Percentiles rank a stretch among this genome's conserved stretches.
phyloP scores from a whole-genome alignment of 1,140 invertebrate genomes.

The Galleria mellonella region DNA sequence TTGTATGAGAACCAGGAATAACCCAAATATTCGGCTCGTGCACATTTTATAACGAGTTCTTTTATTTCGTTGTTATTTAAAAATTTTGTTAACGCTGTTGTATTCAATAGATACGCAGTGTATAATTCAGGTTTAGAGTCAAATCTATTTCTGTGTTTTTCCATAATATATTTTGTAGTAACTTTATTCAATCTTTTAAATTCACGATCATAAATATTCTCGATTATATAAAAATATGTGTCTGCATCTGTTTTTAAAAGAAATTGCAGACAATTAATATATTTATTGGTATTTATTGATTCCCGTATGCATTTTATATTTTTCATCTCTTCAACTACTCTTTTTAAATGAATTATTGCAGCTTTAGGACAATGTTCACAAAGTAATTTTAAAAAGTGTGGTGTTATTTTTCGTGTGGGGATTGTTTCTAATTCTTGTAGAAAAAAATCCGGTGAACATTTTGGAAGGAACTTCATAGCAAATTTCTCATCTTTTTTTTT shows the following conservation, averaged over 20 bases:
- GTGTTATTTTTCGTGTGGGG: constrained; percentile 23
- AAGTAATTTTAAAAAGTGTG: constrained; percentile 30
- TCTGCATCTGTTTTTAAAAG: constrained; percentile 32
- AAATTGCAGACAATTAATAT: constrained; percentile 28
- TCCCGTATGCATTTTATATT: constrained; percentile 9
- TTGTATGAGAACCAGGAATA: constrained; percentile 30
- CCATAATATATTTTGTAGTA: constrained; percentile 33
- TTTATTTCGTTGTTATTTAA: constrained; percentile 30
- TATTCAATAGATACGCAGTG: constrained; percentile 26
- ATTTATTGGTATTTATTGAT: constrained; percentile 19
- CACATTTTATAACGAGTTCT: constrained; percentile 27
- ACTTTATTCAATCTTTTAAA: constrained; percentile 13
- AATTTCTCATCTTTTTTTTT: constrained; percentile 18
- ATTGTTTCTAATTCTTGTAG: constrained; percentile 25
- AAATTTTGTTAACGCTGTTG: constrained; percentile 21
- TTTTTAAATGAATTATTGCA: constrained; percentile 23
- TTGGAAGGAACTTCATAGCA: constrained; percentile 37
- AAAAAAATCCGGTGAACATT: constrained; percentile 32
- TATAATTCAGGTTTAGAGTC: constrained; percentile 35
- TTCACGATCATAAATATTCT: constrained; percentile 29
- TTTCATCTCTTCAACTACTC: constrained; percentile 15
- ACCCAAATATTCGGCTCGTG: constrained; percentile 31
- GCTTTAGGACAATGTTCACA: constrained; percentile 27
- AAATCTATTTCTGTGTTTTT: constrained; percentile 28
- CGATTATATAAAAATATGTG: constrained; percentile 32